A percentile compares a stretch with the other conserved stretches of the same genome.
phyloP scores from a whole-genome alignment of 2,888 invertebrate genomes.

The Lasioglossum pauxillum region DNA sequence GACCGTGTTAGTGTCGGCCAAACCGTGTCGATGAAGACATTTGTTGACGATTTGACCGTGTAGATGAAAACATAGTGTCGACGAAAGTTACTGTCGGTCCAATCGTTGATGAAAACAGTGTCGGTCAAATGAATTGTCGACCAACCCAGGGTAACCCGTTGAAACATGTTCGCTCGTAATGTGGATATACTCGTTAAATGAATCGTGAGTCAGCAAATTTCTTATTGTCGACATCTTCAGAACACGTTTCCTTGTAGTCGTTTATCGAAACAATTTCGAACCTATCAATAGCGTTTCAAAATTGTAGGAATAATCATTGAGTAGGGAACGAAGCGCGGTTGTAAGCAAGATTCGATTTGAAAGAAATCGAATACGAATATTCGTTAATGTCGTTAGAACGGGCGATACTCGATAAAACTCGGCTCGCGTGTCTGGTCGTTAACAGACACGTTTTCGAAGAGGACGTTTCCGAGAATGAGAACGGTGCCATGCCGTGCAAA shows the following conservation, averaged over 20 bases:
- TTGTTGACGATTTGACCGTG: too few relatives aligned
- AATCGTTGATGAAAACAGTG: too few relatives aligned
- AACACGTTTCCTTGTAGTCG: not conserved
- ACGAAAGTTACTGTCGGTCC: too few relatives aligned
- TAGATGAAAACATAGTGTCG: too few relatives aligned
- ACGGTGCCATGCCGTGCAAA: not conserved
- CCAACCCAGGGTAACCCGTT: too few relatives aligned
- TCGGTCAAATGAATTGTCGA: too few relatives aligned
- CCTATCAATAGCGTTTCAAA: not conserved
- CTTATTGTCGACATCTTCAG: not conserved
- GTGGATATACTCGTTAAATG: not conserved
- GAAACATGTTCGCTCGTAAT: not conserved
- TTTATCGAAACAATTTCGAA: not conserved
- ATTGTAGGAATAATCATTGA: not conserved
- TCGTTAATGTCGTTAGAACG: not conserved
- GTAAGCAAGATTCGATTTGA: not conserved
- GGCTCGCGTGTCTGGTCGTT: not conserved
- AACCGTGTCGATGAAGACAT: too few relatives aligned
- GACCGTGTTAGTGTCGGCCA: too few relatives aligned
- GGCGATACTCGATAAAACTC: not conserved
- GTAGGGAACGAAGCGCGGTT: not conserved
- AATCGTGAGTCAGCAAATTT: not conserved
- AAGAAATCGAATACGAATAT: not conserved
- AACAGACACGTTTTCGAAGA: not conserved
- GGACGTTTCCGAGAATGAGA: not conserved